A percentile compares a stretch with the other conserved stretches of the same genome.
Evolutionary conservation across 2,797 vertebrate genomes (phyloP).

Genomic region (Emydoidea blandingii): DNA sequence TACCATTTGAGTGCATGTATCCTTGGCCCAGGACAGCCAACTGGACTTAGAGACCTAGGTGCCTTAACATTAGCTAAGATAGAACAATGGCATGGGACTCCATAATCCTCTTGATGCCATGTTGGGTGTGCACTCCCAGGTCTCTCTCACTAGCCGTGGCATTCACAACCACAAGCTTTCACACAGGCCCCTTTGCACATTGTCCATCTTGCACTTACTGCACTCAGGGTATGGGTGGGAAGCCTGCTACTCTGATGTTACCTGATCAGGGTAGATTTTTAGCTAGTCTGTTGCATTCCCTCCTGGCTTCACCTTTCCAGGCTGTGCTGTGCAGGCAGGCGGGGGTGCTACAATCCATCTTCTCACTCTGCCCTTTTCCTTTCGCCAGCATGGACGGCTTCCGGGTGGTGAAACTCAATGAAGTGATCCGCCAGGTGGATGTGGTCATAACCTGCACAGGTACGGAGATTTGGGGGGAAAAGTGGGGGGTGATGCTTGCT

Average conservation of each 20-base stretch:
- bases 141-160: background rate
- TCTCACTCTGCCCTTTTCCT: constrained; percentile 51
- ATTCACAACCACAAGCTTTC: background rate
- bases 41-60: background rate
- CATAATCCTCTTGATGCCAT: background rate
- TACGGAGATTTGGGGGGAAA: constrained; percentile 65
- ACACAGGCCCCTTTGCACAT: rapidly evolving
- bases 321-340: background rate
- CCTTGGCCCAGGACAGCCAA: background rate
- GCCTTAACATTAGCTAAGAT: background rate
- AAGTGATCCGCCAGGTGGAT: constrained; percentile 97
- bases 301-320: background rate
- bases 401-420: constrained; percentile 96
- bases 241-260: background rate
- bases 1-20: background rate
- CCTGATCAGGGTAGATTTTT: background rate
- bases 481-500: background rate
- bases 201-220: rapidly evolving
- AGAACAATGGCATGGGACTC: background rate
- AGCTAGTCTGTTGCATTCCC: background rate
- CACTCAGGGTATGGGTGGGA: background rate
- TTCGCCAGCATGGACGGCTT: constrained; percentile 96
- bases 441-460: constrained; percentile 99
- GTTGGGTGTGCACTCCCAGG: rapidly evolving
- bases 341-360: background rate